phyloP scores from a whole-genome alignment of 1,140 invertebrate genomes.

The Atta colombica region DNA sequence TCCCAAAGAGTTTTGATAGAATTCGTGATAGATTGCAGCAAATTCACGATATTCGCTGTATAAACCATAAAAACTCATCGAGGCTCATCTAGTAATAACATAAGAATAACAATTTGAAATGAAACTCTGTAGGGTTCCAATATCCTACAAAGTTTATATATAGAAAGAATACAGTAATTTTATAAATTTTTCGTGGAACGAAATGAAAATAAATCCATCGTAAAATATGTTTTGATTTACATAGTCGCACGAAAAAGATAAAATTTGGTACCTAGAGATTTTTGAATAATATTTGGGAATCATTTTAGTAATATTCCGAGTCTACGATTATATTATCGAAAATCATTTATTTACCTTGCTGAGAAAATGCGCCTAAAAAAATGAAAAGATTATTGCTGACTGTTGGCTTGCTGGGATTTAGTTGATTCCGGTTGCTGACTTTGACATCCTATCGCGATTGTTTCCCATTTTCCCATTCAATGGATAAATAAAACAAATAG shows the following conservation, averaged over 20 bases:
- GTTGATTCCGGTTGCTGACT: constrained; percentile 9
- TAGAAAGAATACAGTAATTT: background rate
- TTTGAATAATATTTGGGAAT: too few species aligned
- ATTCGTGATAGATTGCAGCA: constrained; percentile 89
- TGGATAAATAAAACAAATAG: constrained; percentile 81
- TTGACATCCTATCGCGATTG: background rate
- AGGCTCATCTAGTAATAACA: constrained; percentile 76
- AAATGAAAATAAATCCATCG: background rate
- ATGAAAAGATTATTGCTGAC: constrained; percentile 78
- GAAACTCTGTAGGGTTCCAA: constrained; percentile 73
- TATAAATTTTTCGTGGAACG: background rate
- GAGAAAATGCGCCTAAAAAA: constrained; percentile 77
- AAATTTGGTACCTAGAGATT: background rate
- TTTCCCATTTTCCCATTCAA: constrained; percentile 82
- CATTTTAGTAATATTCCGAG: too few species aligned
- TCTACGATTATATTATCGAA: background rate
- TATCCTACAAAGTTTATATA: constrained; percentile 68
- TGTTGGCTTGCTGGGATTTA: constrained; percentile 65
- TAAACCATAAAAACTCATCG: constrained; percentile 88
- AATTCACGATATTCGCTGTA: constrained; percentile 89
- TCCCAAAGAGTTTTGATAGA: constrained; percentile 88
- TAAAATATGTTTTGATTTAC: background rate
- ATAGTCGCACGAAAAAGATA: background rate
- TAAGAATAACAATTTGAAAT: constrained; percentile 77
- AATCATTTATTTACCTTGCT: constrained; percentile 76